phyloP scores from a whole-genome alignment of 2,888 invertebrate species.

The Dasysyrphus albostriatus region DNA sequence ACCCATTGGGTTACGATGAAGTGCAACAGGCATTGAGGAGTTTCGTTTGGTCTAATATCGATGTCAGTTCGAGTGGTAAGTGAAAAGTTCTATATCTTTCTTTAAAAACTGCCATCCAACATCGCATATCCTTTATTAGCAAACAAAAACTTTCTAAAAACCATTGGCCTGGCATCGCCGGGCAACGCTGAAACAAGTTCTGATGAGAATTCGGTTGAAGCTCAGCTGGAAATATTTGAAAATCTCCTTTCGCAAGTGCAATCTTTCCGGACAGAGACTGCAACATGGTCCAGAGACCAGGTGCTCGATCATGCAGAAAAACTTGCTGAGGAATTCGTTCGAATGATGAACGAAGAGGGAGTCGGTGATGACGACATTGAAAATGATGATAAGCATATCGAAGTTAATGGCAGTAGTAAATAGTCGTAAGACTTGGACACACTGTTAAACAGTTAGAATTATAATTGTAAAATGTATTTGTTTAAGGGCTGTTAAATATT shows the following conservation, averaged over 20 bases:
- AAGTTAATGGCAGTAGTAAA: constrained; percentile 18
- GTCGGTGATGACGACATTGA: constrained; percentile 42
- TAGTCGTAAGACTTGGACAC: constrained; percentile 16
- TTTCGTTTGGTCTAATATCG: constrained; percentile 78
- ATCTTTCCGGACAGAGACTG: constrained; percentile 76
- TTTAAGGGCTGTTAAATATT: constrained; percentile 36
- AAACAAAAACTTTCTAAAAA: constrained; percentile 64
- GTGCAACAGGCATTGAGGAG: constrained; percentile 77
- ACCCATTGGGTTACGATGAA: constrained; percentile 78
- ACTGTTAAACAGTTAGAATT: constrained; percentile 35
- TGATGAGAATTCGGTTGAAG: constrained; percentile 74
- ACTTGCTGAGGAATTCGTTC: constrained; percentile 77
- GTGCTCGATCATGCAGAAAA: constrained; percentile 77
- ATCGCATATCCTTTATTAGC: constrained; percentile 12
- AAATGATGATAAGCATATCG: not conserved
- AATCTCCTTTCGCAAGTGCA: constrained; percentile 77
- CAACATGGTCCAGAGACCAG: constrained; percentile 78
- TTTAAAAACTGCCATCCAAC: not conserved
- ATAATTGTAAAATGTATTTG: constrained; percentile 28
- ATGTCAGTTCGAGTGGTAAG: constrained; percentile 59
- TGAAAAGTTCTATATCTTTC: not conserved
- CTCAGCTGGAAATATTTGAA: constrained; percentile 77
- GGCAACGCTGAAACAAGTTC: constrained; percentile 55
- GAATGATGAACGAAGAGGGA: constrained; percentile 75
- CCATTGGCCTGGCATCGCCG: constrained; percentile 57